Conservation (phyloP, 2,888 invertebrate species). For the Tromatobia lineatoria region DNA sequence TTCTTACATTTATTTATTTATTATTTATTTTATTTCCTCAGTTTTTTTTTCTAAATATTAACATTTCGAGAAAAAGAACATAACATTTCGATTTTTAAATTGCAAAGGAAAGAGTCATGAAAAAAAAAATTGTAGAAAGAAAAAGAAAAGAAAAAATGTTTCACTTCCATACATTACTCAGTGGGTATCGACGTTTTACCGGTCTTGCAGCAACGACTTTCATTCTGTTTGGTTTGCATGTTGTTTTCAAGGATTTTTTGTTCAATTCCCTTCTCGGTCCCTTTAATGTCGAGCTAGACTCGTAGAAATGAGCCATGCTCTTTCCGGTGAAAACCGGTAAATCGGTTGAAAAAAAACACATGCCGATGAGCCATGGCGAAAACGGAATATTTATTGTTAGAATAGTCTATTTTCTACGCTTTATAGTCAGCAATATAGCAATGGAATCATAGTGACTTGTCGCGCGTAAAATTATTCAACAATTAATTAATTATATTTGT, state of each 20-base stretch:
- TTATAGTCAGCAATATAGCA: no score
- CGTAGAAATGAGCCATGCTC: background rate
- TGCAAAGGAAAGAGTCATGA: background rate
- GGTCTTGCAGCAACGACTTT: slow-evolving; percentile 15
- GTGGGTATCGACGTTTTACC: background rate
- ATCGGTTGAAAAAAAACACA: background rate
- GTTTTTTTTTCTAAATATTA: no score
- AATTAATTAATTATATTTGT: slow-evolving; percentile 4
- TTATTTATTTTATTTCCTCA: no score
- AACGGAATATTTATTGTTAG: background rate
- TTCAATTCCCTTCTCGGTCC: background rate
- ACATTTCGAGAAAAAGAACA: no score
- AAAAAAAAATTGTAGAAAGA: background rate
- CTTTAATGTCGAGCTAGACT: background rate
- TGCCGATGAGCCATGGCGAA: slow-evolving; percentile 3
- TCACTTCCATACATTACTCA: no score
- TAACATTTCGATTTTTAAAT: no score
- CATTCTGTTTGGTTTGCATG: background rate
- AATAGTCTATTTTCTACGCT: background rate
- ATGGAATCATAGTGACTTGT: no score
- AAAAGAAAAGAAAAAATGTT: background rate
- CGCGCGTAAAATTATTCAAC: background rate
- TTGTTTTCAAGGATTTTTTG: background rate
- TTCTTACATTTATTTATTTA: no score
- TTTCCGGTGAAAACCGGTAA: slow-evolving; percentile 29